These are phyloP conservation scores for Gadopsis marmoratus DNA, from an alignment of 2,797 vertebrate species.

Conservation along the genomic window DNA sequence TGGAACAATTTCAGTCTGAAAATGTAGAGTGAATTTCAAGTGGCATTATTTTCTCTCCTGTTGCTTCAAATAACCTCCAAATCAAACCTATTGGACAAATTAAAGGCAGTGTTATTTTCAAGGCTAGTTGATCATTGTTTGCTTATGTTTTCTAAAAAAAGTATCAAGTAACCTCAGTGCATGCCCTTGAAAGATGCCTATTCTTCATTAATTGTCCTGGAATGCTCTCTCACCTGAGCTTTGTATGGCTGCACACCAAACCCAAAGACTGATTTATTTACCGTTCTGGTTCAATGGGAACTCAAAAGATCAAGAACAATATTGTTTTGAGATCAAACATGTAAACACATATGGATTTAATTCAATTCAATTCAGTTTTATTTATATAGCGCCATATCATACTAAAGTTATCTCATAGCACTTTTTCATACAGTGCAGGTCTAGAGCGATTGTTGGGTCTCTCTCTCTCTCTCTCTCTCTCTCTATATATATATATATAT, in stretches of 20 bases:
- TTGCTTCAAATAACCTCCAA: not conserved
- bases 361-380: no score
- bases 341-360: not conserved
- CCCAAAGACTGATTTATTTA: not conserved
- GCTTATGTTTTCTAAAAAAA: no score
- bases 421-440: no score
- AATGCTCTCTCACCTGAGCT: not conserved
- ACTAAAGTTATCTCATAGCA: no score
- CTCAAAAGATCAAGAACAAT: not conserved
- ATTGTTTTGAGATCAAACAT: not conserved
- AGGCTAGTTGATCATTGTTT: not conserved
- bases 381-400: no score
- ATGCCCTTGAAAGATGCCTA: not conserved
- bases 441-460: no score
- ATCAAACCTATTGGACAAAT: not conserved
- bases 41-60: not conserved
- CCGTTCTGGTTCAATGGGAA: not conserved
- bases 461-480: no score
- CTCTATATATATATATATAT: no score
- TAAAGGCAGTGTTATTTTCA: not conserved
- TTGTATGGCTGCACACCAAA: conserved; percentile 15
- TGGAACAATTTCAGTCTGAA: not conserved
- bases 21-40: not conserved
- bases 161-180: not conserved
- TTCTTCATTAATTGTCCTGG: not conserved